phyloP scores from a whole-genome alignment of 2,113 vertebrate species.

The Ameiurus melas region DNA sequence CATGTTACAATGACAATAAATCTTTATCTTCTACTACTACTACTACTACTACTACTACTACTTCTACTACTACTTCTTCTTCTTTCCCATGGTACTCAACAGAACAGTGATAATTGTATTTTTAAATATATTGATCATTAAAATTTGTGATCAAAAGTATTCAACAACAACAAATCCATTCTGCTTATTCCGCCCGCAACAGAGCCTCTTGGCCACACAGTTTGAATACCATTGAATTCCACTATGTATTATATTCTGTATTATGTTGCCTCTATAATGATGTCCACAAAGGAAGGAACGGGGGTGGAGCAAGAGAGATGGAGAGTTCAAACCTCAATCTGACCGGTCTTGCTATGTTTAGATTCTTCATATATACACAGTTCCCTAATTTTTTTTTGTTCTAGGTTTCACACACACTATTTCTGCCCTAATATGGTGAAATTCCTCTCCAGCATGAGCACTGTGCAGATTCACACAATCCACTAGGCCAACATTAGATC shows the following conservation, averaged over 20 bases:
- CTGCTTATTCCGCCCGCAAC: not conserved
- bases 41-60: no score
- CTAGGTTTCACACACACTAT: not conserved
- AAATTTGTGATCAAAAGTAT: not conserved
- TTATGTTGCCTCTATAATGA: not conserved
- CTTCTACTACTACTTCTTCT: no score
- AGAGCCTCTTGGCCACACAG: not conserved
- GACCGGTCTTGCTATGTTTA: slow-evolving; percentile 30
- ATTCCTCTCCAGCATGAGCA: slow-evolving; percentile 13
- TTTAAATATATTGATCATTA: not conserved
- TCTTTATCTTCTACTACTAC: not conserved
- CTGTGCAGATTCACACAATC: slow-evolving; percentile 17
- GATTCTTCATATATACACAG: slow-evolving; percentile 26
- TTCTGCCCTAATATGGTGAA: slow-evolving; percentile 49
- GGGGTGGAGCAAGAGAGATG: not conserved
- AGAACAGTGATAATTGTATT: not conserved
- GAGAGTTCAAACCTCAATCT: slow-evolving; percentile 23
- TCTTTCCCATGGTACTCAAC: not conserved
- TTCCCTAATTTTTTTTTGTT: not conserved
- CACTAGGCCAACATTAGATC: not conserved
- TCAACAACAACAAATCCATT: not conserved
- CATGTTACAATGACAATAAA: not conserved
- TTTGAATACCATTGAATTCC: not conserved
- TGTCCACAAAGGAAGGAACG: not conserved
- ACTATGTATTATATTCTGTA: not conserved